Evolutionary conservation across 2,113 vertebrate genomes (phyloP).

Genomic region (Caloenas nicobarica): DNA sequence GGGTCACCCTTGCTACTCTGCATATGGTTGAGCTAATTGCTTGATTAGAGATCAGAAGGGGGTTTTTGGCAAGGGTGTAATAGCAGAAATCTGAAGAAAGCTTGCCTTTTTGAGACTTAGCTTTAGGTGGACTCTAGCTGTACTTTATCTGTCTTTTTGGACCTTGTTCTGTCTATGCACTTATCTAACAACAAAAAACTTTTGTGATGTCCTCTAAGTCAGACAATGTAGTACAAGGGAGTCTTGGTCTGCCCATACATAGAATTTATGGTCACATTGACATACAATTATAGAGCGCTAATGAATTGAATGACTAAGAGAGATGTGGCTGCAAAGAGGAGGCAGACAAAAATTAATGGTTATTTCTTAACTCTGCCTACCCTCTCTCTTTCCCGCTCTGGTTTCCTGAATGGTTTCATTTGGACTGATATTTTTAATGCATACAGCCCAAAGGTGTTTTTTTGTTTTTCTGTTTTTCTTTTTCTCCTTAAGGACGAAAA

Average conservation of each 20-base stretch:
- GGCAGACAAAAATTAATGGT: background rate
- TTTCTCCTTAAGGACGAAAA: conserved; percentile 46
- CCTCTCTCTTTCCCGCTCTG: background rate
- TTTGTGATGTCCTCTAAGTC: background rate
- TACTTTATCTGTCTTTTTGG: background rate
- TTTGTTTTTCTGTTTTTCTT: background rate
- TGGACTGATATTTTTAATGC: background rate
- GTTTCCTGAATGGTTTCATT: background rate
- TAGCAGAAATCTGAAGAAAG: background rate
- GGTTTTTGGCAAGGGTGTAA: conserved; percentile 1
- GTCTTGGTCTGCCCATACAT: background rate
- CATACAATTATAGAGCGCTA: background rate
- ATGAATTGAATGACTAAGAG: conserved; percentile 32
- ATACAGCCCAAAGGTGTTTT: conserved; percentile 63
- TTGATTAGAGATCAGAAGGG: conserved; percentile 25
- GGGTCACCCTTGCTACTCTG: background rate
- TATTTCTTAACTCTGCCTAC: background rate
- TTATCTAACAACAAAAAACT: background rate
- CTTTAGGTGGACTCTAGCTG: background rate
- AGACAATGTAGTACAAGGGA: background rate
- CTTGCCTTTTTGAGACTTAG: background rate
- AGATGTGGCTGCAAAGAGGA: background rate
- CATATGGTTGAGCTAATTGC: background rate
- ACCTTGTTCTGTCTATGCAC: background rate
- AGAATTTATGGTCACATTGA: background rate